Percentiles rank a stretch among this genome's conserved stretches.
Conservation (phyloP, 2,113 vertebrate genomes). For the Ciconia boyciana region DNA sequence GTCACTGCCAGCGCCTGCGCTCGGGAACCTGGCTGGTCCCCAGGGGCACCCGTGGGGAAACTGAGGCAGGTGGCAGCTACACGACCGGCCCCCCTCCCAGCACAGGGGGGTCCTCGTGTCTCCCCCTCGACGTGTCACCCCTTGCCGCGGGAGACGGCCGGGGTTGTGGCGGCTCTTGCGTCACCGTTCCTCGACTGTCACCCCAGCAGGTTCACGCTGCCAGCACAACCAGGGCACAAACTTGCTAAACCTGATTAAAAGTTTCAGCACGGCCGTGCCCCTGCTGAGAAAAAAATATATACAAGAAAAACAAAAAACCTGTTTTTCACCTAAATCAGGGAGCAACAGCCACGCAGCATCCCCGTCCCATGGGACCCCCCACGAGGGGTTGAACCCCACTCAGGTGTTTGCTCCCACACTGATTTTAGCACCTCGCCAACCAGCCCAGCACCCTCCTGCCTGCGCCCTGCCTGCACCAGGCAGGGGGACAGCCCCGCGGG, state of each 20-base stretch:
- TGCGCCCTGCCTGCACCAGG: not conserved
- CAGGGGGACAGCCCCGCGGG: not conserved
- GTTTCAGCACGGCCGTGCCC: not conserved
- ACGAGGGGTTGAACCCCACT: rapidly evolving
- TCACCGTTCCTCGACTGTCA: not conserved
- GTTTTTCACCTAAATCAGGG: not conserved
- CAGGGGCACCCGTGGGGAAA: not conserved
- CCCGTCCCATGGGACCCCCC: rapidly evolving
- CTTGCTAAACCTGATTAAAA: slow-evolving; percentile 23
- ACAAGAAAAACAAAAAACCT: not conserved
- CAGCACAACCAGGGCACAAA: not conserved
- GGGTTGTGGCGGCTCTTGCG: not conserved
- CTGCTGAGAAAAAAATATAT: not conserved
- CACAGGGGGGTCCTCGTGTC: not conserved
- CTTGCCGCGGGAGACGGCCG: not conserved
- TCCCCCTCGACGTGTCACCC: not conserved
- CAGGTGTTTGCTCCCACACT: not conserved
- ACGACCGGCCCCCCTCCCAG: too few species aligned
- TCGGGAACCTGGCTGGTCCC: not conserved
- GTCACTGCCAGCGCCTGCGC: not conserved
- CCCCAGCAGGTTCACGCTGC: not conserved
- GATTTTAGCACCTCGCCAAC: too few species aligned
- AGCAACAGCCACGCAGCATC: rapidly evolving
- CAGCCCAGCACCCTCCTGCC: not conserved
- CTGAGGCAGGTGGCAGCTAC: not conserved